Base-by-base conservation (phyloP, 2,888 invertebrate genomes). In the Spialia ferax region DNA sequence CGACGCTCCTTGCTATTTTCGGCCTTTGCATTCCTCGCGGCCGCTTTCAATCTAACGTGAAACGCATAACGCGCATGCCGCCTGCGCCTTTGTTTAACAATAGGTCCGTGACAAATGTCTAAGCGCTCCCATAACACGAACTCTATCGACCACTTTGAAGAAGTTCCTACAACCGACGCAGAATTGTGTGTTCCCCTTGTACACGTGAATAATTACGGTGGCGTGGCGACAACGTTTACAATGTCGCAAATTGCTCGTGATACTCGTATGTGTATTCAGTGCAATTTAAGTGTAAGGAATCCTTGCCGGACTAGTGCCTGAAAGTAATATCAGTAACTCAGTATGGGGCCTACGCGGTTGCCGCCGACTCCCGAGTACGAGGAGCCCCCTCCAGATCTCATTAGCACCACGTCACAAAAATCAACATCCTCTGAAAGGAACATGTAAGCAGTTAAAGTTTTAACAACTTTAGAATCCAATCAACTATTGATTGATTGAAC, bases 1-100 rank as follows among this genome's bases (percentile, higher is more conserved):
- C 77, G 91, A 88, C 89, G 90, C 89, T 91, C 83, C 88, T 86
- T 82, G 91, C 93, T 93, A 93, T 93, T 93, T 93, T 91, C 84
- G 88, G 90, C 89, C 84, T 87, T 45, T 89, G 84, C 92, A 93
- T 93, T 93, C 93, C 93, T 87, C 85, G 79, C 87, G 85, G 87
- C 87, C 92, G 92, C 90, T 92, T 93, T 88, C 91, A 91, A 91
- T 91, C 91, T 89, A 91, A 92, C 89, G 91, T 90, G 90, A 85
- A 92, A 89, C 90, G 85, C 84, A 88, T 85, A 88, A 85, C 90
- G 90, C 86, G 88, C 87, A 82, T 83, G 89, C 86, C 88, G 91
- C 85, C 81, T 82, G 84, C 80, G 85, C 80, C 88, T 91, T 90
- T 90, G 90, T 91, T 90, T 86, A 82, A 77, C 73, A 77, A 74